Evolutionary conservation across 2,888 invertebrate genomes (phyloP).

Genomic region (Nemurella pictetii): DNA sequence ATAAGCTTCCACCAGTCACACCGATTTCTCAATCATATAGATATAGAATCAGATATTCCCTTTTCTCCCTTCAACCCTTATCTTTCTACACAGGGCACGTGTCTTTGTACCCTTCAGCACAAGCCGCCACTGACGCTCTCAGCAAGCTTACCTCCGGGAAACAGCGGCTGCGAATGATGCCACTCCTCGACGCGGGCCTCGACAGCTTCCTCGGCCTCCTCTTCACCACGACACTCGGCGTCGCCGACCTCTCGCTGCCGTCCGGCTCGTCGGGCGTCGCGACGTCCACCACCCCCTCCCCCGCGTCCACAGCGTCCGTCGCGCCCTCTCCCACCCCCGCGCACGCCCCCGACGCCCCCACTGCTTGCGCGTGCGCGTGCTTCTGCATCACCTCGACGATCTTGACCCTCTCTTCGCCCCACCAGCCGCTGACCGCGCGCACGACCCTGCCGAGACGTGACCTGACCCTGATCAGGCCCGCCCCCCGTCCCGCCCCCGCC

Average conservation of each 20-base stretch:
- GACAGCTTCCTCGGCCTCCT: slow-evolving; percentile 1
- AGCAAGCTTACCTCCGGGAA: slow-evolving; percentile 39
- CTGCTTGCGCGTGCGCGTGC: slow-evolving; percentile 42
- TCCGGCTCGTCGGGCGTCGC: not conserved
- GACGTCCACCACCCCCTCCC: not conserved
- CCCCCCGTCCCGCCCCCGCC: slow-evolving; percentile 43
- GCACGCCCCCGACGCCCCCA: slow-evolving; percentile 16
- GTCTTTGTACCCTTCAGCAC: too few relatives aligned
- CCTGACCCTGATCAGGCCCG: slow-evolving; percentile 37
- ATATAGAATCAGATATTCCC: too few relatives aligned
- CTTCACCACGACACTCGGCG: not conserved
- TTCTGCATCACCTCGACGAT: slow-evolving; percentile 42
- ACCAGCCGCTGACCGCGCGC: slow-evolving; percentile 44
- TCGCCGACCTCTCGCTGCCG: slow-evolving; percentile 7
- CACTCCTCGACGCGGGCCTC: slow-evolving; percentile 32
- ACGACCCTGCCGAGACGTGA: slow-evolving; percentile 42
- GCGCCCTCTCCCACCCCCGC: not conserved
- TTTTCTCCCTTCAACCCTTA: too few relatives aligned
- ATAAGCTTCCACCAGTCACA: too few relatives aligned
- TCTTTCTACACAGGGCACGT: too few relatives aligned
- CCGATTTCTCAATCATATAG: too few relatives aligned
- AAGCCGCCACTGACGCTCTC: too few relatives aligned
- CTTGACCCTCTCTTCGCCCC: slow-evolving; percentile 43
- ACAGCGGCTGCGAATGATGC: slow-evolving; percentile 35
- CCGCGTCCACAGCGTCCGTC: not conserved